Evolutionary conservation across 2,888 invertebrate species (phyloP).

Genomic region (Loripinus fragilis): DNA sequence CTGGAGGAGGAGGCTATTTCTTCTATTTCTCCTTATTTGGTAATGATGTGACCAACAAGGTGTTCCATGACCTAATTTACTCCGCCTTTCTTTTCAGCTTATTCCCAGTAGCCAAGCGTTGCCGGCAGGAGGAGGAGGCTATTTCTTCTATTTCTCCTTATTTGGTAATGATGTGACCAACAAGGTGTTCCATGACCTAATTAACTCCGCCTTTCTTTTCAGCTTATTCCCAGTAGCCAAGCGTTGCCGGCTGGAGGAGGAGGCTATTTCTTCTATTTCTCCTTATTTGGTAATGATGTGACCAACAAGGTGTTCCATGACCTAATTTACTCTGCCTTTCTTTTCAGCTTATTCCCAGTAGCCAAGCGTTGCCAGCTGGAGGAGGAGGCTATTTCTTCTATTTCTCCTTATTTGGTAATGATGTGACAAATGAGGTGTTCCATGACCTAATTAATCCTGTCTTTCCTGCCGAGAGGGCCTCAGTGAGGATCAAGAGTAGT

Average conservation of each 20-base stretch:
- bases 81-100: too few species aligned
- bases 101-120: too few species aligned
- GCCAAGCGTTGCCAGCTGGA: constrained; percentile 71
- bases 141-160: constrained; percentile 84
- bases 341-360: constrained; percentile 72
- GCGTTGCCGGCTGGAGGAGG: too few species aligned
- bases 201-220: too few species aligned
- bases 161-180: constrained; percentile 84
- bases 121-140: constrained; percentile 76
- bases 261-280: too few species aligned
- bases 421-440: constrained; percentile 83
- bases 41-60: too few species aligned
- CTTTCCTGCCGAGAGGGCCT: constrained; percentile 83
- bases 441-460: constrained; percentile 82
- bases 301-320: too few species aligned
- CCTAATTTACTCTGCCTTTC: too few species aligned
- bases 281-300: too few species aligned
- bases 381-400: constrained; percentile 83
- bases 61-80: too few species aligned
- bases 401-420: constrained; percentile 83
- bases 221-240: too few species aligned
- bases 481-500: constrained; percentile 82
- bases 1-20: constrained; percentile 79
- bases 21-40: constrained; percentile 84
- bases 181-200: too few species aligned